Evolutionary conservation across 2,888 invertebrate species (phyloP), one percentile per base, ranked within the genome.

Genomic region (Kuschelorhynchus macadamiae): DNA sequence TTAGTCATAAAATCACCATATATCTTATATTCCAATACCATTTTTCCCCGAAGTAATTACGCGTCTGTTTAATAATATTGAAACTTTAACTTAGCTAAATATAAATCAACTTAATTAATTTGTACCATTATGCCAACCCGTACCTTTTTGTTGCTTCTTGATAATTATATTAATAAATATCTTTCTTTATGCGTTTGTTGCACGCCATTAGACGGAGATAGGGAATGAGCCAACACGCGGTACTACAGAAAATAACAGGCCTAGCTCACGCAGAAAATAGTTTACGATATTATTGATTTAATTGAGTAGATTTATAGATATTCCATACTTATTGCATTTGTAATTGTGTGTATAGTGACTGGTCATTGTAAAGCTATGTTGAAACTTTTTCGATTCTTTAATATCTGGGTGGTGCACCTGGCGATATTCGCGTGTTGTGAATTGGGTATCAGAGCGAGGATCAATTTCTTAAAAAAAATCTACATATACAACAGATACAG

Each of bases 151-250:
- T 41, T 16, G 42, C 55, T 55, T 42, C 55, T 55, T 55, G 36
- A 62, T 62, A 62, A 53, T 62, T 62, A 61, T 52, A 33, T 53
- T 53, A 50, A 62, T 62, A 53, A 53, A 62, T 62, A 53, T 62
- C 14, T 32, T 3, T 42, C 18, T 62, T 62, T 62, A 53, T 44
- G 36, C 44, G 53, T 44, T 46, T 44, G n/a, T 12, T 44, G 44
- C 25, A 53, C 21, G 62, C 14, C 1, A 62, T 21, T 12, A 55
- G 30, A 42, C 16, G 11, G 42, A 42, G 42, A 55, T 17, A 12
- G 20, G 18, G 17, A n/a, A n/a, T 25, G 5, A 36, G 17, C 11
- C 18, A 18, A 41, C 20, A 20, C 21, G 41, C 14, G 9, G 8
- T 42, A 17, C 5, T 11, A 8, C 30, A 17, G 25, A 42, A 55